Conservation (phyloP, 2,113 vertebrate species). For the Semicossyphus pulcher region DNA sequence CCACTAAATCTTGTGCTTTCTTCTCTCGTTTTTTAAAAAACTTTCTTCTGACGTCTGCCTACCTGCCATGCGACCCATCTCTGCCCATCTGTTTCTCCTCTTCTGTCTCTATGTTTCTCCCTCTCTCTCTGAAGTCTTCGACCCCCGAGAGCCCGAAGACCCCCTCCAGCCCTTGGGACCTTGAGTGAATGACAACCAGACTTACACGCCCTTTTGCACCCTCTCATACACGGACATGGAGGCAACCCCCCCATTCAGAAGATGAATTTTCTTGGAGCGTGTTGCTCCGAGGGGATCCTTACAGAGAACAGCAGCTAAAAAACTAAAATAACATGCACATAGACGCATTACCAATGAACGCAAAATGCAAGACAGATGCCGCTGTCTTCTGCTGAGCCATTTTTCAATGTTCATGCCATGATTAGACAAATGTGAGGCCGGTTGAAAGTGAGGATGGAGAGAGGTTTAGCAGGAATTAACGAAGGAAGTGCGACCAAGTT, state of each 20-base stretch:
- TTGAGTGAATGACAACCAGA: conserved; percentile 83
- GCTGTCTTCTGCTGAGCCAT: conserved; percentile 76
- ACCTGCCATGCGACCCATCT: conserved; percentile 79
- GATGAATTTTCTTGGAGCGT: conserved; percentile 66
- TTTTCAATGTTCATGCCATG: conserved; percentile 49
- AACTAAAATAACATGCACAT: conserved; percentile 44
- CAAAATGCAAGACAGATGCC: conserved; percentile 65
- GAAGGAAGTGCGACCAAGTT: conserved; percentile 18
- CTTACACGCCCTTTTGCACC: conserved; percentile 66
- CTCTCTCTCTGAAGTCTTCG: conserved; percentile 84
- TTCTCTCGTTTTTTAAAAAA: conserved; percentile 58
- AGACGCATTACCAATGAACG: conserved; percentile 41
- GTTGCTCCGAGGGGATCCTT: conserved; percentile 57
- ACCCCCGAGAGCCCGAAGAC: conserved; percentile 84
- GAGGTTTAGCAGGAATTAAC: conserved; percentile 32
- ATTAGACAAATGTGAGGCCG: conserved; percentile 46
- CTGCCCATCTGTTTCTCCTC: conserved; percentile 83
- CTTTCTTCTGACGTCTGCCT: conserved; percentile 71
- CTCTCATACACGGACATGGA: conserved; percentile 74
- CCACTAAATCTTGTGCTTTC: conserved; percentile 62
- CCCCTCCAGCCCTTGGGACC: conserved; percentile 83
- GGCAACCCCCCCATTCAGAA: conserved; percentile 52
- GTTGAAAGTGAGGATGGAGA: conserved; percentile 29
- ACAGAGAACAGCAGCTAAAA: conserved; percentile 53
- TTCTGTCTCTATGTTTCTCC: conserved; percentile 84